A percentile compares a stretch with the other conserved stretches of the same genome.
phyloP scores from a whole-genome alignment of 37 sponge, comb jelly and placozoan genomes.

The Dysidea cf. avara region DNA sequence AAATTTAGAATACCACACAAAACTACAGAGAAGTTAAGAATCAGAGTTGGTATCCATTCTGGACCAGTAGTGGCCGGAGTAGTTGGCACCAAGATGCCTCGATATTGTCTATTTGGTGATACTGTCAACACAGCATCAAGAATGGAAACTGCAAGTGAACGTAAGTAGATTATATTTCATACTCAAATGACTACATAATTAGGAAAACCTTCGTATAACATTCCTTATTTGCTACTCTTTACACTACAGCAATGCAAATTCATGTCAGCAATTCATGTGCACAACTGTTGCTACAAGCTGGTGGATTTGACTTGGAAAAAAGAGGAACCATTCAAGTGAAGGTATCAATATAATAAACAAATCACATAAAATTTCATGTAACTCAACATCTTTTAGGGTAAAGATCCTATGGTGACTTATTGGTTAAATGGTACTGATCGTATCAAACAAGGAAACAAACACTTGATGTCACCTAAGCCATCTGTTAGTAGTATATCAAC shows the following conservation, averaged over 20 bases:
- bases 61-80: constrained; percentile 92
- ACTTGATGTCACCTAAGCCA: too few relatives aligned
- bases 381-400: too few relatives aligned
- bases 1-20: constrained; percentile 84
- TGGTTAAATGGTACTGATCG: too few relatives aligned
- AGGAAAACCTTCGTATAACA: background rate
- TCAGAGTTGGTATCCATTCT: constrained; percentile 87
- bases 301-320: constrained; percentile 66
- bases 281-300: constrained; percentile 50
- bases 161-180: constrained; percentile 34
- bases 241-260: constrained; percentile 78
- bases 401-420: too few relatives aligned
- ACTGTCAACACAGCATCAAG: constrained; percentile 91
- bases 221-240: background rate
- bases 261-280: constrained; percentile 75
- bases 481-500: too few relatives aligned
- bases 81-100: constrained; percentile 92
- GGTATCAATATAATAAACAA: too few relatives aligned
- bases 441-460: too few relatives aligned
- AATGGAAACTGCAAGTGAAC: constrained; percentile 89
- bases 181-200: background rate
- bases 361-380: too few relatives aligned
- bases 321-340: constrained; percentile 78
- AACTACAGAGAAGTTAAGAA: constrained; percentile 51
- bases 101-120: constrained; percentile 91